Base-by-base conservation (phyloP, 2,888 invertebrate species). In the Drosophila kuntzei region DNA sequence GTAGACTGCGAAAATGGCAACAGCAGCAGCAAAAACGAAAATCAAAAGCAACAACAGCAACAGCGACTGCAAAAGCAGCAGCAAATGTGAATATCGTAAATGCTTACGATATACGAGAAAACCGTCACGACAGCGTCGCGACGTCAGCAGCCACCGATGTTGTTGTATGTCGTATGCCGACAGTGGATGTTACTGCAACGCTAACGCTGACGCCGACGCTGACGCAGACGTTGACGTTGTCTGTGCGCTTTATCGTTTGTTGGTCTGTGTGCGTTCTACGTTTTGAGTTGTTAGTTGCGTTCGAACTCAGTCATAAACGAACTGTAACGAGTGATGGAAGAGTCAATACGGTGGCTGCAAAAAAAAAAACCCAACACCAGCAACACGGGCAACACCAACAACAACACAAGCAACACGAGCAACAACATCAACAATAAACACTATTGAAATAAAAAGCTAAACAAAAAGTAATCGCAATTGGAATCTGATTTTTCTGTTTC, bases 271-370 rank as follows among this genome's bases (percentile, higher is more conserved):
- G 61, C 63, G 71, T 71, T 78, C 43, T 79, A 65, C 73, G 77
- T 73, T 79, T 71, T 76, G 77, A 76, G 79, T 82, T 87, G 81
- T 83, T 87, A 80, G 89, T 78, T 86, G 80, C 80, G 82, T 80
- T 87, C 85, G 83, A 76, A 82, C 79, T 90, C 91, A 90, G 91
- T 90, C 89, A 86, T 81, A 90, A 89, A 78, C 90, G 91, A 90
- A 89, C 87, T 87, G 90, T 90, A 89, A 84, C 90, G 89, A 86
- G 84, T 80, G 87, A 83, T 87, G 90, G 90, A 81, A 83, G 88
- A 79, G 74, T 76, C 62, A 76, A 71, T 76, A 74, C 86, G 85
- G 85, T 81, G 79, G 65, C 46, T 65, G 61, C 64, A 25, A 68
- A 44, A 36, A 55, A 41, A 66, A 61, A n/a, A 22, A 22, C 63